Evolutionary conservation across 2,113 vertebrate genomes (phyloP), one percentile per base, ranked within the genome.

Genomic region (Cephalopterus ornatus): DNA sequence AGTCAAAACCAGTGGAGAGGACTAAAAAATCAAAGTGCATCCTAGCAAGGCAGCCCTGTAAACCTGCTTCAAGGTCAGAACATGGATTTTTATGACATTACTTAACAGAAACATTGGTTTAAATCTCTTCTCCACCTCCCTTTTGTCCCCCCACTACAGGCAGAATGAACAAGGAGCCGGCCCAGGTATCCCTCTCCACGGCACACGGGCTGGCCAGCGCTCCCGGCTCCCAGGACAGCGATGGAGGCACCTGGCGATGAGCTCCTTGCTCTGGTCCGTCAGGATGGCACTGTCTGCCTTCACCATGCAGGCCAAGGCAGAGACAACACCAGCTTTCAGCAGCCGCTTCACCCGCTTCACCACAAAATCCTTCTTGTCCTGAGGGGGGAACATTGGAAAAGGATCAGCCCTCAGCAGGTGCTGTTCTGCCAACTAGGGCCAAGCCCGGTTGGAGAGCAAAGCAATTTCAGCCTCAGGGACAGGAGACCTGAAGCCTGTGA

Each of bases 291-390:
- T 99, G 96, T 99, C 99, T 0, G 98, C 99, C 94, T 99, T 99
- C 82, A 99, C 98, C 99, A 99, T 99, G 95, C 99, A 99, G 59
- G 98, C 94, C 72, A 99, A 97, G 9, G 99, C 98, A 4, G 99
- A 99, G 42, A 96, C 99, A 37, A 99, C 97, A 0, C 99, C 99
- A 0, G 98, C 98, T 91, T 99, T 99, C 95, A 99, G 97, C 67
- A 99, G 76, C 75, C 97, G 98, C 80, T 99, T 99, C 85, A 99
- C 99, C 53, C 99, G 97, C 83, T 97, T 98, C 50, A 98, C 97
- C 73, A 99, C 97, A 35, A 99, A 99, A 91, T 99, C 99, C 90
- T 99, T 99, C 97, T 99, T 99, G 98, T 99, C 99, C 99, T 99
- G 89, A 39, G 71, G 33, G 74, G 81, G 37, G 18, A 41, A 62